These are phyloP conservation scores for Poecilia picta DNA, from an alignment of 2,797 vertebrate genomes.

Conservation along the genomic window DNA sequence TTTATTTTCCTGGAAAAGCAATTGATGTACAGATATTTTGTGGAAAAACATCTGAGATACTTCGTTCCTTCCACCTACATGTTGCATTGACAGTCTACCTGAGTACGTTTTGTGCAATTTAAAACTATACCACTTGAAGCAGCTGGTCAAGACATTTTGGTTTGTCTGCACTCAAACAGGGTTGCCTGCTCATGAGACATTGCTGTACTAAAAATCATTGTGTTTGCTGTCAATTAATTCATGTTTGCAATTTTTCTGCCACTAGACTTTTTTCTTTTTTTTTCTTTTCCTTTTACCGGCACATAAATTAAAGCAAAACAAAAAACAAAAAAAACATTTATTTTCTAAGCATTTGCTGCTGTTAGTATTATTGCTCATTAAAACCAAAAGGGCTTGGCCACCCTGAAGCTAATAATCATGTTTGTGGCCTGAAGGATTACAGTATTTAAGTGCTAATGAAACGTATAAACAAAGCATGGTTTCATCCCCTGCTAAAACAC, in stretches of 20 bases:
- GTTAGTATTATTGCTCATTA: slow-evolving; percentile 15
- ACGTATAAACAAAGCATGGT: background rate
- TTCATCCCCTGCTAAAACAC: background rate
- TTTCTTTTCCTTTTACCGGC: background rate
- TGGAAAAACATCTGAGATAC: slow-evolving; percentile 32
- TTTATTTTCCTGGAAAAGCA: slow-evolving; percentile 39
- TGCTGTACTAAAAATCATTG: background rate
- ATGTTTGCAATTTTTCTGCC: background rate
- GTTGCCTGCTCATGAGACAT: background rate
- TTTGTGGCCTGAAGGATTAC: slow-evolving; percentile 9
- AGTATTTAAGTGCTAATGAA: slow-evolving; percentile 18
- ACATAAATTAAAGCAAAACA: background rate
- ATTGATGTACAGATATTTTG: slow-evolving; percentile 45
- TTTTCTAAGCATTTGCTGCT: background rate
- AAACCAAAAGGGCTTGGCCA: slow-evolving; percentile 27
- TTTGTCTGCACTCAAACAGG: background rate
- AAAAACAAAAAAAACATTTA: background rate
- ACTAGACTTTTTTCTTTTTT: background rate
- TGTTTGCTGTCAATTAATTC: background rate
- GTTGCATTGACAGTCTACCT: slow-evolving; percentile 16
- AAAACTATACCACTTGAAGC: slow-evolving; percentile 42
- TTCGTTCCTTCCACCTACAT: slow-evolving; percentile 44
- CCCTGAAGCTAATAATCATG: slow-evolving; percentile 30
- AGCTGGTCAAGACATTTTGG: slow-evolving; percentile 67
- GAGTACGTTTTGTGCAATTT: background rate